Evolutionary conservation across 1,140 invertebrate genomes (phyloP).

Genomic region (Drosophila asahinai): DNA sequence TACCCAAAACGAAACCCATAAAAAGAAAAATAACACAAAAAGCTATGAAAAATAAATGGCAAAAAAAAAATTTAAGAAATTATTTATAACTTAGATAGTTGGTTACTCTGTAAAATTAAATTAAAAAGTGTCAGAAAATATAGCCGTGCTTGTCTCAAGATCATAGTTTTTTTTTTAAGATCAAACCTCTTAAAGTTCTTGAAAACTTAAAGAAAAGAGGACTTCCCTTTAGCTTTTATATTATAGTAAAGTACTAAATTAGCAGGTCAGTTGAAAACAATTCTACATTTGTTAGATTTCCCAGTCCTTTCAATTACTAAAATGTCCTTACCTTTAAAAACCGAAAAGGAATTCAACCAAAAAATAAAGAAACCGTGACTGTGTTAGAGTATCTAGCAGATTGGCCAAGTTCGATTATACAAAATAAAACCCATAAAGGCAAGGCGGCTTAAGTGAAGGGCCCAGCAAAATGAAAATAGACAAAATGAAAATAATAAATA

Average conservation of each 20-base stretch:
- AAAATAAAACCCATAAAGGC: not conserved
- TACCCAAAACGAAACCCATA: not conserved
- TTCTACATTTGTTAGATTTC: no score
- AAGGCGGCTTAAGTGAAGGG: slow-evolving; percentile 31
- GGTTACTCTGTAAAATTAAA: not conserved
- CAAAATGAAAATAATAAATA: slow-evolving; percentile 16
- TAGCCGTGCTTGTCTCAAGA: no score
- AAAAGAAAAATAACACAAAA: not conserved
- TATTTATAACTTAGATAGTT: not conserved
- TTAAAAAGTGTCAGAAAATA: not conserved
- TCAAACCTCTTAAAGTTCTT: not conserved
- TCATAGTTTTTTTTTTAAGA: no score
- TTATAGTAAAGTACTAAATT: not conserved
- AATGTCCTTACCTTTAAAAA: no score
- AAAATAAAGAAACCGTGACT: no score
- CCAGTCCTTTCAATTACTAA: not conserved
- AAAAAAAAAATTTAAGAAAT: not conserved
- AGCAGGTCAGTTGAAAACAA: not conserved
- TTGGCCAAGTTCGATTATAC: not conserved
- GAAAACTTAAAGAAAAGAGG: not conserved
- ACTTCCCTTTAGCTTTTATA: no score
- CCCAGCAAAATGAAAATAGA: slow-evolving; percentile 24
- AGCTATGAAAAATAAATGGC: not conserved
- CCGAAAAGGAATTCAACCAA: no score
- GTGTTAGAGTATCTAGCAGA: slow-evolving; percentile 1